Evolutionary conservation across 2,888 invertebrate genomes (phyloP).

Genomic region (Exephanes ischioxanthus): DNA sequence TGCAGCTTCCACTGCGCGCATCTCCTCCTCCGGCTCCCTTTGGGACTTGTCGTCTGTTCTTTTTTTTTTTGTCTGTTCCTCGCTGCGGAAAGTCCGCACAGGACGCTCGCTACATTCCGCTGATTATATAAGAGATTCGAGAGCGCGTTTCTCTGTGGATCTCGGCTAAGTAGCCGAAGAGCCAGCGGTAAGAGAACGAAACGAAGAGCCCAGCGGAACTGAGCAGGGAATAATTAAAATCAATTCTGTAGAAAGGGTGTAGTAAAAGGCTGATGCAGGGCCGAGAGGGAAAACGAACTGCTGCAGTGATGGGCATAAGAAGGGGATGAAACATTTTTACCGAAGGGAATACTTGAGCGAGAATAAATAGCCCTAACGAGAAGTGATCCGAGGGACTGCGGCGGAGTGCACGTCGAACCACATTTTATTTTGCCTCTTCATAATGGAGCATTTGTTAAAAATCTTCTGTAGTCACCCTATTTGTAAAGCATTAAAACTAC

Average conservation of each 20-base stretch:
- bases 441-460: neutral
- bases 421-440: slow-evolving; percentile 76
- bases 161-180: slow-evolving; percentile 49
- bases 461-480: neutral
- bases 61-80: slow-evolving; percentile 40
- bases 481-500: neutral
- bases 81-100: slow-evolving; percentile 39
- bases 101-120: slow-evolving; percentile 52
- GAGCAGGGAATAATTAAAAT: slow-evolving; percentile 78
- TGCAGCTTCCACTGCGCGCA: slow-evolving; percentile 34
- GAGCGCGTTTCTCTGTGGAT: slow-evolving; percentile 46
- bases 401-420: slow-evolving; percentile 76
- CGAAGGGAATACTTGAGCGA: slow-evolving; percentile 65
- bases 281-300: slow-evolving; percentile 37
- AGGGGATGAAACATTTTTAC: slow-evolving; percentile 25
- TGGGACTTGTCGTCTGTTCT: slow-evolving; percentile 37
- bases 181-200: slow-evolving; percentile 40
- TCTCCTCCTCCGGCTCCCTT: slow-evolving; percentile 19
- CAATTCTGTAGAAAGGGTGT: slow-evolving; percentile 70
- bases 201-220: slow-evolving; percentile 39
- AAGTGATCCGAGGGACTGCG: slow-evolving; percentile 76
- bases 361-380: slow-evolving; percentile 82
- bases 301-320: slow-evolving; percentile 20
- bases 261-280: slow-evolving; percentile 33
- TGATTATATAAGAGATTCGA: slow-evolving; percentile 62